Base-by-base conservation (phyloP, 2,888 invertebrate species). In the Microchrysa polita region DNA sequence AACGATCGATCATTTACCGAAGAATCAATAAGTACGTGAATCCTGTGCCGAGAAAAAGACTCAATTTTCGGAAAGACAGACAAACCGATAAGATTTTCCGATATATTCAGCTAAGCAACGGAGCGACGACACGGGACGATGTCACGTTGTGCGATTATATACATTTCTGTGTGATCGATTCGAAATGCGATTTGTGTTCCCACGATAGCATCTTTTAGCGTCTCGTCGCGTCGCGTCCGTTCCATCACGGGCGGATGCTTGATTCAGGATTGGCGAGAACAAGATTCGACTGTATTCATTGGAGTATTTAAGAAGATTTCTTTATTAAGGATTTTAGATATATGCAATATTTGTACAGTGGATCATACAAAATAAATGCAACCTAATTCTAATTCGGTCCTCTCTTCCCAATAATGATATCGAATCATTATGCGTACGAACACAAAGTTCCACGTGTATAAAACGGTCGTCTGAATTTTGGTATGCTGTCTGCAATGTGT, bases 171-270 rank as follows among this genome's bases (percentile, higher is more conserved):
- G 61, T 63, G 61, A 63, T 63, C 61, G 18, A 40, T 63, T 40
- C 61, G 42, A 20, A 63, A 23, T 40, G 40, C 40, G 42, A 40
- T 40, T 40, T 18, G 61, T 63, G 42, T 63, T 63, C 61, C 61
- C 61, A 63, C 61, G 61, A 63, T 63, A 63, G n/a, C 61, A 63
- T 63, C 27, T 34, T 34, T 34, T 34, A 34, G 27, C 61, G 40
- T 63, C n/a, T n/a, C n/a, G n/a, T n/a, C n/a, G n/a, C n/a, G n/a
- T n/a, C n/a, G n/a, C n/a, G n/a, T n/a, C n/a, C 40, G 34, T 42
- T 20, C 42, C 34, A 63, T 63, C 34, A 34, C 40, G 61, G 10
- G 5, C 20, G 55, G 7, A 10, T 16, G 22, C 14, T 55, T 55
- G 55, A 52, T 48, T 48, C 48, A 10, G 48, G 48, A 48, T 34